phyloP scores from a whole-genome alignment of 2,888 invertebrate species.

The Asteroscopus sphinx region DNA sequence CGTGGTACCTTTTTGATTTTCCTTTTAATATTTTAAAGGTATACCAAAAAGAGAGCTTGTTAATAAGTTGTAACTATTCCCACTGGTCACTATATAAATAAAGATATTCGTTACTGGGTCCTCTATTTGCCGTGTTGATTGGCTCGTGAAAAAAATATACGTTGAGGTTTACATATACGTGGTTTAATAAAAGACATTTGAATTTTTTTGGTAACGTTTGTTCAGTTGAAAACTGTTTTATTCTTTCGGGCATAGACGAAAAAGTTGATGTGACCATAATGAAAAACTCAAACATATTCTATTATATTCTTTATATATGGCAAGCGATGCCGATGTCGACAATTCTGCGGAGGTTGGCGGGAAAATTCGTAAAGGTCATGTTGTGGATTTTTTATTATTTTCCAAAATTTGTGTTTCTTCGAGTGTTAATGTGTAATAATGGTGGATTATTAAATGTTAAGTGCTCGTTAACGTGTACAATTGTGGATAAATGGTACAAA shows the following conservation, averaged over 20 bases:
- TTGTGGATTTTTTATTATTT: no score
- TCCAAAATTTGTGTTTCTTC: no score
- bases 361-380: no score
- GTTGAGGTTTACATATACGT: constrained; percentile 20
- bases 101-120: constrained; percentile 35
- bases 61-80: constrained; percentile 4
- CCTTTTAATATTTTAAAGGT: not conserved
- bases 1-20: not conserved
- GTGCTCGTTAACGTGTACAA: no score
- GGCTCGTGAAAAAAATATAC: constrained; percentile 54
- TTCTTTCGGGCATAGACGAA: constrained; percentile 2
- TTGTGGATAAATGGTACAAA: no score
- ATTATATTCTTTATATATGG: no score
- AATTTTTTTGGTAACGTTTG: not conserved
- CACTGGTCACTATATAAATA: constrained; percentile 7
- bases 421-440: no score
- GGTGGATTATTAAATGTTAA: no score
- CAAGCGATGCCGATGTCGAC: no score
- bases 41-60: not conserved
- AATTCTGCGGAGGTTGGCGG: no score
- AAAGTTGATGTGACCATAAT: not conserved
- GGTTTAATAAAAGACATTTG: constrained; percentile 3
- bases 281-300: not conserved
- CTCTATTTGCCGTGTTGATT: constrained; percentile 65
- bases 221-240: not conserved